Evolutionary conservation across 2,888 invertebrate species (phyloP).

Genomic region (Caenorhabditis drosophilae): DNA sequence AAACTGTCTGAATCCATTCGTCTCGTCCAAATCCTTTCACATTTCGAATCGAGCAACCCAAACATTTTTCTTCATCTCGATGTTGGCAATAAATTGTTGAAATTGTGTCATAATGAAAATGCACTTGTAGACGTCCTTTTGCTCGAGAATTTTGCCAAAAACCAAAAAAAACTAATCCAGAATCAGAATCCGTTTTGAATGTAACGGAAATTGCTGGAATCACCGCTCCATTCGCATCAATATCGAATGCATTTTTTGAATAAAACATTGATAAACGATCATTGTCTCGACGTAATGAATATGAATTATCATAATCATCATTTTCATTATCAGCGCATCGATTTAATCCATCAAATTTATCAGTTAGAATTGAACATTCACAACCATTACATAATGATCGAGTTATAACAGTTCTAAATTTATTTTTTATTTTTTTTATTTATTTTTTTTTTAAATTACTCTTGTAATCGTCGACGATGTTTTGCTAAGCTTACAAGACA

Average conservation of each 20-base stretch:
- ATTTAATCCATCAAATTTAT: conserved; percentile 26
- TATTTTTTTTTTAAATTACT: conserved; percentile 3
- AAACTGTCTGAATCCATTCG: conserved; percentile 39
- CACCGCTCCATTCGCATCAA: conserved; percentile 26
- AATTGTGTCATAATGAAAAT: conserved; percentile 35
- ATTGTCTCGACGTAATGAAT: conserved; percentile 33
- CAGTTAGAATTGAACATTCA: conserved; percentile 27
- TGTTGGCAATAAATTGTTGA: conserved; percentile 39
- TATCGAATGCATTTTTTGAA: conserved; percentile 30
- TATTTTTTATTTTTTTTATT: not conserved
- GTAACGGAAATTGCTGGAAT: conserved; percentile 29
- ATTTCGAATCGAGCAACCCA: conserved; percentile 18
- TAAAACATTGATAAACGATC: conserved; percentile 46
- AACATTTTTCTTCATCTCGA: conserved; percentile 30
- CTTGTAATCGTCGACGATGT: conserved; percentile 9
- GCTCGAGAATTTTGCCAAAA: conserved; percentile 38
- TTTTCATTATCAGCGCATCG: conserved; percentile 17
- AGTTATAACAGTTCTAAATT: conserved; percentile 23
- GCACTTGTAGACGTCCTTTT: conserved; percentile 48
- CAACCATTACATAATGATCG: conserved; percentile 27
- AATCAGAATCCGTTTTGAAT: conserved; percentile 46
- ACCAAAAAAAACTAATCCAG: conserved; percentile 46
- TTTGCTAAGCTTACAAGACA: conserved; percentile 24
- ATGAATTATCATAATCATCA: conserved; percentile 16
- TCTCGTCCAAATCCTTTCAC: conserved; percentile 38